Percentiles rank a stretch among this genome's conserved stretches.
These are phyloP conservation scores for Sebastes flavidus DNA, from an alignment of 2,797 vertebrate genomes.

Conservation along the genomic window DNA sequence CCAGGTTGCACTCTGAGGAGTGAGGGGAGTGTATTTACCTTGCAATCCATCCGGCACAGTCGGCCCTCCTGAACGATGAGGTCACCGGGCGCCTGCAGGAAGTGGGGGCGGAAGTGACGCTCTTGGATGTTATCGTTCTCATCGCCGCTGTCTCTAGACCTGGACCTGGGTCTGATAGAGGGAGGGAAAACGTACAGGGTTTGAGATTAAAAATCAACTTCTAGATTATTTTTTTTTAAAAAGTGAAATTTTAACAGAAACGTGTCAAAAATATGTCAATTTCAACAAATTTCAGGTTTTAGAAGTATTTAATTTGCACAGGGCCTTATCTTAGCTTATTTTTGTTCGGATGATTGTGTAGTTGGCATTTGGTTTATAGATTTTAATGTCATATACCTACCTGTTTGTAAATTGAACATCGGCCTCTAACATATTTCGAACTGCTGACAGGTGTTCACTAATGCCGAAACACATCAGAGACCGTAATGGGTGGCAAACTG, in stretches of 20 bases:
- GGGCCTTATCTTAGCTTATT: too few species aligned
- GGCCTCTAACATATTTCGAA: too few species aligned
- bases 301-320: not conserved
- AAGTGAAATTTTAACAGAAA: not conserved
- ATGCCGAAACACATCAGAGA: too few species aligned
- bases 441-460: too few species aligned
- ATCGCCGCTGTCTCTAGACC: constrained; percentile 96
- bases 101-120: constrained; percentile 98
- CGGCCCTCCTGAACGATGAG: constrained; percentile 96
- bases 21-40: constrained; percentile 79
- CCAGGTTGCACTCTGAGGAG: not conserved
- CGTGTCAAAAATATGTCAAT: too few species aligned
- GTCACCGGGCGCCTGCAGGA: constrained; percentile 97
- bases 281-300: not conserved
- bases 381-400: too few species aligned
- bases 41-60: constrained; percentile 98
- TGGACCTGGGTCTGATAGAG: constrained; percentile 89
- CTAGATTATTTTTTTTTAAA: not conserved
- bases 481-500: too few species aligned
- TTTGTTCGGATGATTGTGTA: too few species aligned
- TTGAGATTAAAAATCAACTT: not conserved
- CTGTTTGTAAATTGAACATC: too few species aligned
- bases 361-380: too few species aligned
- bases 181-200: not conserved
- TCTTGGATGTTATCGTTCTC: constrained; percentile 98